A percentile compares a stretch with the other conserved stretches of the same genome.
Evolutionary conservation across 2,888 invertebrate species (phyloP).

Genomic region (Ramazzottius varieornatus): DNA sequence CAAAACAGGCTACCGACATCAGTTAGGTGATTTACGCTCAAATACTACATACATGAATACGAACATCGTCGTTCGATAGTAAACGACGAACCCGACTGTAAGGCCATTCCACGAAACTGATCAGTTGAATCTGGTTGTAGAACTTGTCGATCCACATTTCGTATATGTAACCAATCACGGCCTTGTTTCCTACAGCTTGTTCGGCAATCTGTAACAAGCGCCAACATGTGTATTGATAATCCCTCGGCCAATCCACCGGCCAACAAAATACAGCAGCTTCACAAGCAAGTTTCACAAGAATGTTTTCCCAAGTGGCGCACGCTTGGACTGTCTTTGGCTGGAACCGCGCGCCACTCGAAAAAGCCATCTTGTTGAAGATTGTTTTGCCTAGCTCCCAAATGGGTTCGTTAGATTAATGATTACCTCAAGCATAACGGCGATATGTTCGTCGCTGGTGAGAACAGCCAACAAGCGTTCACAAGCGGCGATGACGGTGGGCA

Average conservation of each 20-base stretch:
- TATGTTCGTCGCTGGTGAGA: not conserved
- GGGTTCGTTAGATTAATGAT: too few species aligned
- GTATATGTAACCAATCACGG: not conserved
- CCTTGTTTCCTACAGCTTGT: not conserved
- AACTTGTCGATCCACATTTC: not conserved
- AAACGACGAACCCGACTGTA: not conserved
- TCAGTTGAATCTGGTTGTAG: not conserved
- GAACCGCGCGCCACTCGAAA: too few species aligned
- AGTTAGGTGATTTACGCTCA: not conserved
- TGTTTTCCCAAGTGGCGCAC: too few species aligned
- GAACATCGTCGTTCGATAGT: not conserved
- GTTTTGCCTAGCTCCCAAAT: too few species aligned
- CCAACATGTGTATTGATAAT: not conserved
- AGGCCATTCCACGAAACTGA: not conserved
- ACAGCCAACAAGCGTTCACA: not conserved
- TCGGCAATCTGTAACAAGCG: not conserved
- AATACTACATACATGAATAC: not conserved
- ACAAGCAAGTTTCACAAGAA: too few species aligned
- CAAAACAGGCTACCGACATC: not conserved
- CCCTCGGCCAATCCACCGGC: too few species aligned
- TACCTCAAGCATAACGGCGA: conserved; percentile 1
- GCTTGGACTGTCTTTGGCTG: too few species aligned
- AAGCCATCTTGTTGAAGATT: too few species aligned
- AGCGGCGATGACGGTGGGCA: not conserved
- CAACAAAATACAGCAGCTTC: too few species aligned